phyloP scores from a whole-genome alignment of 1,140 invertebrate species.

The Vanessa tameamea region DNA sequence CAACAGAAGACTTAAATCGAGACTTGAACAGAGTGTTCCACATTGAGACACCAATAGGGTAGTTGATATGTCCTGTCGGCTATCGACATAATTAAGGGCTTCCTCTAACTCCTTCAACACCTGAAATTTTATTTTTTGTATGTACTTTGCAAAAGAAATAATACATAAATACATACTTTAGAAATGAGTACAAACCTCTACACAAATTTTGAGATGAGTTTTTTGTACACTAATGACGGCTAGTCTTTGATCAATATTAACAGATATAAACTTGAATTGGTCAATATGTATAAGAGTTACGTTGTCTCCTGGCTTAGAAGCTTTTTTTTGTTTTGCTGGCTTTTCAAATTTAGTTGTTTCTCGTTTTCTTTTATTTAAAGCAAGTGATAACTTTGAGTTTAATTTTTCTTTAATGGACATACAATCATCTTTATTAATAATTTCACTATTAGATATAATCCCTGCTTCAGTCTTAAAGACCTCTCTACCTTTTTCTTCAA shows the following conservation, averaged over 20 bases:
- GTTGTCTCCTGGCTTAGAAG: constrained; percentile 42
- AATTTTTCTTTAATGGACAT: constrained; percentile 74
- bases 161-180: neutral
- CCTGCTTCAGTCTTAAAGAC: constrained; percentile 53
- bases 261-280: constrained; percentile 57
- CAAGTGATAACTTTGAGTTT: constrained; percentile 68
- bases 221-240: constrained; percentile 64
- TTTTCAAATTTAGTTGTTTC: constrained; percentile 64
- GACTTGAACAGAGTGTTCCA: constrained; percentile 58
- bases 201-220: constrained; percentile 51
- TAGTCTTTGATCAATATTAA: constrained; percentile 61
- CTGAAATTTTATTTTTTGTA: constrained; percentile 42
- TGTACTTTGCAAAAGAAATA: neutral
- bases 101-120: constrained; percentile 63
- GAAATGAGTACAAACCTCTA: constrained; percentile 55
- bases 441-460: constrained; percentile 47
- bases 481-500: constrained; percentile 37
- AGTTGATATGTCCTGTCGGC: constrained; percentile 58
- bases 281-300: constrained; percentile 36
- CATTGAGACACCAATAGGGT: constrained; percentile 65
- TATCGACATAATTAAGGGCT: constrained; percentile 56
- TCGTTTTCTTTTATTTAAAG: constrained; percentile 71
- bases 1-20: constrained; percentile 60
- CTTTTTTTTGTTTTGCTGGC: constrained; percentile 63
- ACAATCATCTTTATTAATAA: constrained; percentile 72